phyloP scores from a whole-genome alignment of 1,140 invertebrate genomes.

The Drosophila carrolli region DNA sequence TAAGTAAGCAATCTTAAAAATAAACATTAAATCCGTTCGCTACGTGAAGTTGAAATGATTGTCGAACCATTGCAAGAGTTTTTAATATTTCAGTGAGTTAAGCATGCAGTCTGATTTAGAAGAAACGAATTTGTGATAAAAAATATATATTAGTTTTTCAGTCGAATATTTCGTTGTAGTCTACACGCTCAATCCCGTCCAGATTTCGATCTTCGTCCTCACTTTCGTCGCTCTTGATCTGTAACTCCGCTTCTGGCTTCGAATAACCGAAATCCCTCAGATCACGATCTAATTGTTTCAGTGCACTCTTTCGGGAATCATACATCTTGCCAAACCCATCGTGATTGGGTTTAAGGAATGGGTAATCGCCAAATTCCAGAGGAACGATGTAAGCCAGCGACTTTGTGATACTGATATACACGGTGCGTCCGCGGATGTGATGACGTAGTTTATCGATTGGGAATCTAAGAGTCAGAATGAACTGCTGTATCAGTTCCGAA shows the following conservation, averaged over 20 bases:
- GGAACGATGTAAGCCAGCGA: constrained; percentile 20
- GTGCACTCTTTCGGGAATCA: background rate
- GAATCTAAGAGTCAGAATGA: constrained; percentile 6
- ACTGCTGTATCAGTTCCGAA: constrained; percentile 19
- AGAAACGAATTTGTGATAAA: too few relatives aligned
- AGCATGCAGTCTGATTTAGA: too few relatives aligned
- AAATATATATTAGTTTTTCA: too few relatives aligned
- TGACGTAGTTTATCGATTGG: constrained; percentile 6
- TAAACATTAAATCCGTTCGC: too few relatives aligned
- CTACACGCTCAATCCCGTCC: background rate
- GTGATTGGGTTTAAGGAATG: constrained; percentile 47
- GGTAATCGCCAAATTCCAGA: constrained; percentile 27
- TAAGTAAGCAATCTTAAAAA: too few relatives aligned
- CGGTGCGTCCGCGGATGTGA: constrained; percentile 30
- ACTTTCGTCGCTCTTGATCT: background rate
- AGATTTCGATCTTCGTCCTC: background rate
- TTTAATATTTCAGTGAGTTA: too few relatives aligned
- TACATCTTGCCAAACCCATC: constrained; percentile 33
- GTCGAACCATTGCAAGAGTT: too few relatives aligned
- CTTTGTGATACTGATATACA: constrained; percentile 50
- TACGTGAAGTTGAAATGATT: too few relatives aligned
- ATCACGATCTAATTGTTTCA: background rate
- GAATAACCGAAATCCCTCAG: background rate
- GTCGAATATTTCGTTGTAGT: background rate
- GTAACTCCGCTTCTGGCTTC: too few relatives aligned